Evolutionary conservation across 2,797 vertebrate genomes (phyloP).

Genomic region (Epinephelus coioides): DNA sequence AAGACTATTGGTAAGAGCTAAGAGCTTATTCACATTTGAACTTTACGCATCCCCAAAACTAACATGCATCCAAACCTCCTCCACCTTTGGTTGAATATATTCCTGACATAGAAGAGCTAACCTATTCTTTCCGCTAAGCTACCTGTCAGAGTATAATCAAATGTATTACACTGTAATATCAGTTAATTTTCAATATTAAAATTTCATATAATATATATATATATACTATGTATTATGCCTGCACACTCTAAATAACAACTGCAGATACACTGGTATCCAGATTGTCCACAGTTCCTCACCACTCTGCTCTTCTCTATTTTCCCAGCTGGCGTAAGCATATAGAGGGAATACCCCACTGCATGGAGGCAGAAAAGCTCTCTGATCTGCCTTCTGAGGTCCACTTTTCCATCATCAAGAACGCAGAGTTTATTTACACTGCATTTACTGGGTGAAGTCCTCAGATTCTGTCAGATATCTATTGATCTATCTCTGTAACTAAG

Average conservation of each 20-base stretch:
- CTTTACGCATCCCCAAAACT: not conserved
- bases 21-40: not conserved
- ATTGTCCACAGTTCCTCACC: not conserved
- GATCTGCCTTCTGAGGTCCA: constrained; percentile 60
- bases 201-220: too few species aligned
- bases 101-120: too few species aligned
- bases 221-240: not conserved
- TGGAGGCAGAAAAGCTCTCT: not conserved
- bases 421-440: constrained; percentile 42
- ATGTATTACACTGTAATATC: not conserved
- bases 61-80: not conserved
- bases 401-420: constrained; percentile 67
- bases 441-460: constrained; percentile 38
- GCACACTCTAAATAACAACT: not conserved
- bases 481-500: not conserved
- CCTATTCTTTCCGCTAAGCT: too few species aligned
- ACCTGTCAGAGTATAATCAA: not conserved
- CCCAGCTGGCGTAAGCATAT: constrained; percentile 56
- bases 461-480: not conserved
- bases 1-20: constrained; percentile 62
- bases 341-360: constrained; percentile 54
- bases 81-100: not conserved
- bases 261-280: too few species aligned
- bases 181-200: not conserved
- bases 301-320: not conserved